Base-by-base conservation (phyloP, 2,888 invertebrate genomes). In the Agonopterix alstromeriana region DNA sequence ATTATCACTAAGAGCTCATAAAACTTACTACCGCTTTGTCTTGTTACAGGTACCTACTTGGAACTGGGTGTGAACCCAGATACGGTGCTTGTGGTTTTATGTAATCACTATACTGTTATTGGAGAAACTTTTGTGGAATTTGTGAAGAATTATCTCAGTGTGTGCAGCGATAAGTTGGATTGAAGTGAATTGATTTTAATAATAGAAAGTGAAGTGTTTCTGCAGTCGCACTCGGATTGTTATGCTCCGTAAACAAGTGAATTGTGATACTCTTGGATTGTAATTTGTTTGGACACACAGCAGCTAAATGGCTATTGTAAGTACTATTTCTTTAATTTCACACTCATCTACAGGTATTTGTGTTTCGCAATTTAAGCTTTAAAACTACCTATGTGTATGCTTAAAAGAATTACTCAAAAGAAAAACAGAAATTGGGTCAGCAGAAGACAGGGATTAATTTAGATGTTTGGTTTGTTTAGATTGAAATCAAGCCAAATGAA, bases 41-140 rank as follows among this genome's bases (percentile, higher is more conserved):
- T 88, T 84, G 83, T 87, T 87, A 76, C 86, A 88, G 87, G 87
- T 86, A 87, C 79, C 76, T 79, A 76, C 77, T 82, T 75, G 80
- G 80, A 80, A 77, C 81, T 80, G 85, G 86, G 86, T 88, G 86
- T 86, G 86, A 84, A 75, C 85, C 78, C 80, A 82, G 85, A 81
- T 84, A 82, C 80, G 76, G 72, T 74, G 83, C 82, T 80, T 82
- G 79, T 77, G 79, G 78, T 82, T 87, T 86, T 85, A 85, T 86
- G 79, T 84, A 86, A 87, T 82, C 79, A 76, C 78, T 76, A 73
- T 71, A 74, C 73, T 42, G 11, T 10, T 10, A 11, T 42, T 12
- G 10, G 12, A 42, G 42, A 42, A 10, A 11, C 11, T 42, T 60
- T 52, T 68, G 77, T 77, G 75, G 63, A 70, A 64, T 63, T 65